These are phyloP conservation scores for Pseudachorutes palmiensis DNA, from an alignment of 1,140 invertebrate genomes.

Conservation along the genomic window DNA sequence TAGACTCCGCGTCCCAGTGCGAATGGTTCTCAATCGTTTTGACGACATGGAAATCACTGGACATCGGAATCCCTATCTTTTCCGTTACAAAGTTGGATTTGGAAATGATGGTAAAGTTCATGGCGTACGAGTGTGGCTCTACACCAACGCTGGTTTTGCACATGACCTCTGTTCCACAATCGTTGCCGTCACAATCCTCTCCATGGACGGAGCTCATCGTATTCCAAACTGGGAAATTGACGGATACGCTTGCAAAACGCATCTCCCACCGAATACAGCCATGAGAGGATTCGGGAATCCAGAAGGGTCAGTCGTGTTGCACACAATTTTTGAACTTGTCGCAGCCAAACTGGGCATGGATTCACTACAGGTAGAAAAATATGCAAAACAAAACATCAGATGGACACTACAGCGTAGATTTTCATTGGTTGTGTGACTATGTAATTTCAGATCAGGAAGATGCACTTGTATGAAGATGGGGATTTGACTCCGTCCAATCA, in stretches of 20 bases:
- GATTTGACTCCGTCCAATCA: slow-evolving; percentile 71
- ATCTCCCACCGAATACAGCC: slow-evolving; percentile 79
- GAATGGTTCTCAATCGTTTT: slow-evolving; percentile 44
- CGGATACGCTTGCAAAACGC: slow-evolving; percentile 69
- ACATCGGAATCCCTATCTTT: slow-evolving; percentile 46
- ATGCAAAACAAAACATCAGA: no score
- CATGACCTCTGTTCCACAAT: slow-evolving; percentile 42
- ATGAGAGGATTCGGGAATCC: slow-evolving; percentile 83
- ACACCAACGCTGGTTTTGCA: slow-evolving; percentile 44
- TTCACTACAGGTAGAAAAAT: slow-evolving; percentile 48
- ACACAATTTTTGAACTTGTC: slow-evolving; percentile 67
- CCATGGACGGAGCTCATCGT: slow-evolving; percentile 66
- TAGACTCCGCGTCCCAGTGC: slow-evolving; percentile 22
- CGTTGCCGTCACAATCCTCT: slow-evolving; percentile 60
- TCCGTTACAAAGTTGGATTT: slow-evolving; percentile 46
- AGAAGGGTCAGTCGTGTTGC: slow-evolving; percentile 73
- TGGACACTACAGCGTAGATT: slow-evolving; percentile 27
- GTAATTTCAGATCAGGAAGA: slow-evolving; percentile 48
- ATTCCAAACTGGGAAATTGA: slow-evolving; percentile 58
- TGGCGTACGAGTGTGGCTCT: slow-evolving; percentile 41
- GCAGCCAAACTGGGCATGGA: slow-evolving; percentile 59
- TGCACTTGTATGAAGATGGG: slow-evolving; percentile 73
- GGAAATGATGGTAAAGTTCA: slow-evolving; percentile 42
- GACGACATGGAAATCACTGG: slow-evolving; percentile 50
- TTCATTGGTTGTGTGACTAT: neutral